phyloP scores from a whole-genome alignment of 2,797 vertebrate species.

The Hyperoplus lanceolatus region DNA sequence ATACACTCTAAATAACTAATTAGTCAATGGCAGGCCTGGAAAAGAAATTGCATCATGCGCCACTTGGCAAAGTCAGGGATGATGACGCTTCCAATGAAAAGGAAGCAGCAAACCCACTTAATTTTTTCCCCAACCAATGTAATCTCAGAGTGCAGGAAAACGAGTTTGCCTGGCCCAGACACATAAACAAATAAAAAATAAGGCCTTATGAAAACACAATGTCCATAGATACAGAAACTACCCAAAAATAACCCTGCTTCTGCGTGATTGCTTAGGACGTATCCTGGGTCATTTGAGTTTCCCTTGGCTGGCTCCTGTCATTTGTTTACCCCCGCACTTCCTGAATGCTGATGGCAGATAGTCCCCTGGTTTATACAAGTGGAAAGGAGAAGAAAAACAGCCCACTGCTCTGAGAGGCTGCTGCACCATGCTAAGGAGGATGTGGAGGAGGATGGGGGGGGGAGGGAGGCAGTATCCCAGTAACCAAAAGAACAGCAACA shows the following conservation, averaged over 20 bases:
- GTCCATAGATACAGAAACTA: conserved; percentile 18
- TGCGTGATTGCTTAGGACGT: conserved; percentile 58
- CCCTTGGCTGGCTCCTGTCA: conserved; percentile 54
- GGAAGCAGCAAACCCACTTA: conserved; percentile 15
- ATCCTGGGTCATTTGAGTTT: conserved; percentile 64
- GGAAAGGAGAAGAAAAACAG: conserved; percentile 66
- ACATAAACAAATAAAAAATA: conserved; percentile 51
- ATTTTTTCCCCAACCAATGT: conserved; percentile 20
- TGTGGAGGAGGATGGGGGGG: not conserved
- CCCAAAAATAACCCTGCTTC: conserved; percentile 55
- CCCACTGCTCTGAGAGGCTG: conserved; percentile 48
- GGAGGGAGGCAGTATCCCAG: conserved; percentile 42
- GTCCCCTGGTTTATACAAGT: conserved; percentile 72
- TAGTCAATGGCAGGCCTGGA: conserved; percentile 30
- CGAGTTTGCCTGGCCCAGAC: conserved; percentile 12
- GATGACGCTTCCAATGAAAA: conserved; percentile 23
- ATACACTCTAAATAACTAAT: conserved; percentile 27
- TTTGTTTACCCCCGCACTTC: conserved; percentile 80
- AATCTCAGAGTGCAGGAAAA: conserved; percentile 31
- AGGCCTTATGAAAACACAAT: conserved; percentile 24
- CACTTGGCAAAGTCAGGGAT: conserved; percentile 24
- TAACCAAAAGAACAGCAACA: conserved; percentile 56
- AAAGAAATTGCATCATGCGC: conserved; percentile 20
- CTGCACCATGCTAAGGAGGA: conserved; percentile 34
- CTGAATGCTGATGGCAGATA: conserved; percentile 82